Evolutionary conservation across 2,888 invertebrate genomes (phyloP), one percentile per base, ranked within the genome.

Genomic region (Pseudanteris insignis): DNA sequence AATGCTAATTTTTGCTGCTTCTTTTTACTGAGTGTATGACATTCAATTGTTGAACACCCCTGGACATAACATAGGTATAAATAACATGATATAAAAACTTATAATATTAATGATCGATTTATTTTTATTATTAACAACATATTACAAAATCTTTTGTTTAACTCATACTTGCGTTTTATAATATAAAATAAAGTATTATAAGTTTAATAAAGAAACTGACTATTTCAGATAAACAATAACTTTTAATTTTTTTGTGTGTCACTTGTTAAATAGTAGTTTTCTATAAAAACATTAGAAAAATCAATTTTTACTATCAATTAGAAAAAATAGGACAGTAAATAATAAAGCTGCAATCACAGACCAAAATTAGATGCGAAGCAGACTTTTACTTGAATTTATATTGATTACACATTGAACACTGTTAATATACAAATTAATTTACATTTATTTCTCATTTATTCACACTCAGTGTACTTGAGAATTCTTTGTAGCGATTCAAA

Each of bases 391-490:
- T 14, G 36, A 38, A 18, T 9, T 28, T 14, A 13, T 32, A 26
- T 18, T 30, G 25, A 32, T 54, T 15, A 47, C 11, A 36, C 41
- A 48, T 57, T 38, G 47, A 41, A 55, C 13, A 41, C 37, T 43
- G 48, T 54, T 60, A 57, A 41, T 51, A 38, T 57, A 62, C 62
- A 62, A 54, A 51, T 51, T 11, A n/a, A n/a, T n/a, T n/a, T n/a
- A n/a, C n/a, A n/a, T n/a, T n/a, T n/a, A n/a, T n/a, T n/a, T n/a
- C n/a, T n/a, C n/a, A n/a, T n/a, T n/a, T n/a, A n/a, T n/a, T n/a
- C n/a, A n/a, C n/a, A n/a, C n/a, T n/a, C n/a, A n/a, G n/a, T n/a
- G n/a, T n/a, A n/a, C n/a, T n/a, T n/a, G n/a, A n/a, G n/a, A n/a
- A n/a, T n/a, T n/a, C n/a, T n/a, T n/a, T n/a, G n/a, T n/a, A n/a